Evolutionary conservation across 2,797 vertebrate genomes (phyloP).

Genomic region (Chiroxiphia lanceolata): DNA sequence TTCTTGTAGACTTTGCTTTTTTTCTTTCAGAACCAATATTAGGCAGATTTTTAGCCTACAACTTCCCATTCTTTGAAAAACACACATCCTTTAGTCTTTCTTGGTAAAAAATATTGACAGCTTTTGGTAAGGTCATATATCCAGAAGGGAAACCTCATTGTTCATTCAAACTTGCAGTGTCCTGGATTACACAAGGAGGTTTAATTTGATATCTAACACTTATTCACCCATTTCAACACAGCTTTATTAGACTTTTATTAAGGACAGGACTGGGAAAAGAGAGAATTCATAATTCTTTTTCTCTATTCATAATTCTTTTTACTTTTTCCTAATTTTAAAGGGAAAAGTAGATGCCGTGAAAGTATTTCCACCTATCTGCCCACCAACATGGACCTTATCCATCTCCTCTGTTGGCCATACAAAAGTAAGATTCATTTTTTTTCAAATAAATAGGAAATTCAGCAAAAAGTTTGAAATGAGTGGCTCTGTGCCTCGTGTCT

Average conservation of each 20-base stretch:
- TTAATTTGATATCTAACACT: conserved; percentile 73
- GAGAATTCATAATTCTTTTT: conserved; percentile 54
- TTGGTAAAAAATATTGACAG: conserved; percentile 40
- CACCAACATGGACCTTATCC: not conserved
- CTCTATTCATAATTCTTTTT: conserved; percentile 58
- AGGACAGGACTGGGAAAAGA: conserved; percentile 30
- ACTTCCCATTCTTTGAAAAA: conserved; percentile 17
- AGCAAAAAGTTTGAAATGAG: not conserved
- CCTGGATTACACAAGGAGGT: conserved; percentile 45
- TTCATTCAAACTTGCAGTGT: conserved; percentile 44
- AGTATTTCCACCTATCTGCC: not conserved
- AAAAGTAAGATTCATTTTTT: not conserved
- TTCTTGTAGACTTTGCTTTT: not conserved
- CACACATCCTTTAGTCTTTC: conserved; percentile 15
- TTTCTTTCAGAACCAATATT: not conserved
- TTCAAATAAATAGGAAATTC: not conserved
- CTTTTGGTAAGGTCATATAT: conserved; percentile 38
- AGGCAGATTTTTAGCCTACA: conserved; percentile 8
- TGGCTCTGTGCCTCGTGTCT: too few relatives aligned
- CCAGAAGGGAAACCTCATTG: conserved; percentile 53
- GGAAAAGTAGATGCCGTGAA: not conserved
- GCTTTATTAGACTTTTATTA: conserved; percentile 69
- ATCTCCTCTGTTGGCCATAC: accelerated
- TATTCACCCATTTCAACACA: conserved; percentile 50
- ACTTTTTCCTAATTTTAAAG: not conserved